Evolutionary conservation across 2,797 vertebrate species (phyloP).

Genomic region (Clarias pachynema): DNA sequence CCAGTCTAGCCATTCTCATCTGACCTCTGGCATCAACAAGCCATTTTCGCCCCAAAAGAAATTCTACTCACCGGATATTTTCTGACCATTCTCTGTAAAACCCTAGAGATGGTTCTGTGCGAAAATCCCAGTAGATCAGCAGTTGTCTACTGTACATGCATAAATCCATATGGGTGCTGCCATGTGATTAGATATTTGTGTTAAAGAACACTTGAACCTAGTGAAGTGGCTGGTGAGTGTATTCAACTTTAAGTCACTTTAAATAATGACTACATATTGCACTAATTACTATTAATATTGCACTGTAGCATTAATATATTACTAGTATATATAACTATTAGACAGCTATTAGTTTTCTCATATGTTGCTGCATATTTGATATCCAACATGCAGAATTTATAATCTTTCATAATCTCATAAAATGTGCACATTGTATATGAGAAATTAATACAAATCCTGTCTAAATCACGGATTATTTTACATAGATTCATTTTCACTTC

Average conservation of each 20-base stretch:
- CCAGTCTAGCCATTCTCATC: neutral
- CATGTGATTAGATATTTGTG: no score
- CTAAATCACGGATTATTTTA: neutral
- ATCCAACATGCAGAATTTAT: neutral
- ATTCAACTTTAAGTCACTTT: neutral
- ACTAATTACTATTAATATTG: neutral
- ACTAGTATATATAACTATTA: no score
- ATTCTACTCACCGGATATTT: no score
- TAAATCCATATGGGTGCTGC: no score
- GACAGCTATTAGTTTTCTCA: neutral
- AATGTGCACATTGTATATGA: neutral
- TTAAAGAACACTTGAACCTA: no score
- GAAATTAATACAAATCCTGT: neutral
- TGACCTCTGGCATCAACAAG: constrained; percentile 9
- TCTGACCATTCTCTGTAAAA: no score
- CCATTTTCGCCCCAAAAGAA: neutral
- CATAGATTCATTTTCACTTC: neutral
- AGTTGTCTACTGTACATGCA: no score
- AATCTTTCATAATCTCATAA: neutral
- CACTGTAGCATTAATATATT: neutral
- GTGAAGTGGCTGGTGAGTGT: no score
- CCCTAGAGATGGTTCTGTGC: no score
- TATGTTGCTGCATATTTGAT: neutral
- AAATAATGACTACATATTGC: neutral
- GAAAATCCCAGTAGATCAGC: no score